Base-by-base conservation (phyloP, 2,888 invertebrate genomes). In the Oegoconia quadripuncta region DNA sequence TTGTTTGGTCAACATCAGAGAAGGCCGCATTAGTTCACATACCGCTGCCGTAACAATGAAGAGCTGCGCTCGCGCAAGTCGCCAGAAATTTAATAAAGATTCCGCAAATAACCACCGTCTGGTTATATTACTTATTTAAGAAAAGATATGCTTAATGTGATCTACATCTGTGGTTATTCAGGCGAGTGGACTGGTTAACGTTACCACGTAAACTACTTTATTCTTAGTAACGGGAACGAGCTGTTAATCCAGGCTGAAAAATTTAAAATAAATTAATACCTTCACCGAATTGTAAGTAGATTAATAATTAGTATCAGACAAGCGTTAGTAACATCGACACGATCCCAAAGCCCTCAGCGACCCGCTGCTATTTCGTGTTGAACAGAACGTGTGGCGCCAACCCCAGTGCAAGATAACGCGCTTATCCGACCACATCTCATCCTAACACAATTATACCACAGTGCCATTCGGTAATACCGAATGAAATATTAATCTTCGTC, bases 401-500 rank as follows among this genome's bases (percentile, higher is more conserved):
- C 71, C 74, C 74, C 65, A 55, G 83, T 82, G 82, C 81, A 68
- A 73, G 62, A 57, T 57, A 55, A 63, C 65, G 63, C 82, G 73
- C 76, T 83, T 84, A 86, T 83, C 84, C 79, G 82, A 82, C 65
- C 83, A 81, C 76, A 76, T 75, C 73, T 62, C 68, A 45, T 50
- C 54, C 53, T 57, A 56, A 53, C 58, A 66, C 47, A 50, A 59
- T 64, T 61, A 61, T 54, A 51, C 50, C 51, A 65, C 67, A 64
- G 55, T 64, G 62, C 64, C 62, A 64, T 67, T 74, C 61, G 52
- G 58, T 70, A 73, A 67, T 62, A 61, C 55, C 60, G 63, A 75
- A 73, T 67, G 64, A 74, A 78, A 74, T 77, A 71, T 64, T 68
- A 72, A 69, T 74, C 69, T 63, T 44, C 48, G 52, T 61, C 52